phyloP scores from a whole-genome alignment of 2,797 vertebrate species.

The Hydrolagus colliei region DNA sequence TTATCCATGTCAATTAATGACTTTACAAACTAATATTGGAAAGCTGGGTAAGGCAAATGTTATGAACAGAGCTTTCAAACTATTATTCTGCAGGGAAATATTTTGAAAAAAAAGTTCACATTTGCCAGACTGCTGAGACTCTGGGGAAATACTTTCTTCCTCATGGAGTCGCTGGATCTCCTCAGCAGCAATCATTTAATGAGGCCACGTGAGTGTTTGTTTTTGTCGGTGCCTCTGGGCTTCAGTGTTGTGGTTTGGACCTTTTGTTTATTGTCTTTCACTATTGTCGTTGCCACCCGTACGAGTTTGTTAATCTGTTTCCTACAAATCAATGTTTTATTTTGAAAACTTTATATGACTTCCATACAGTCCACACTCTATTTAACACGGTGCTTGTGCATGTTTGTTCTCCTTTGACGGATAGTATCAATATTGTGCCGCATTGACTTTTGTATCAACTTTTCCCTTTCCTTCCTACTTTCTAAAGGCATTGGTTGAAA shows the following conservation, averaged over 20 bases:
- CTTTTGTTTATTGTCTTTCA: not conserved
- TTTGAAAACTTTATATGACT: not conserved
- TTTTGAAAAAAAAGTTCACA: not conserved
- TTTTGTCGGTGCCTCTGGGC: not conserved
- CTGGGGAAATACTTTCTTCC: slow-evolving; percentile 3
- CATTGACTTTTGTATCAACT: too few species aligned
- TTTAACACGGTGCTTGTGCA: too few species aligned
- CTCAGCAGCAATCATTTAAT: not conserved
- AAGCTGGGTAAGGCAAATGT: not conserved
- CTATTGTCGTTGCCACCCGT: not conserved
- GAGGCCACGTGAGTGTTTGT: not conserved
- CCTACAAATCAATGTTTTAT: slow-evolving; percentile 11
- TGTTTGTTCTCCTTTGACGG: too few species aligned
- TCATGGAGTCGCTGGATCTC: not conserved
- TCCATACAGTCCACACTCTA: too few species aligned
- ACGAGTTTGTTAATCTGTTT: slow-evolving; percentile 1
- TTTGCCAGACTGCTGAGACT: slow-evolving; percentile 7
- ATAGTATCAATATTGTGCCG: too few species aligned
- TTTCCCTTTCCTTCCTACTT: too few species aligned
- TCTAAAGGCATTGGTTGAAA: too few species aligned
- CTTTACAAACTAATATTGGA: too few species aligned
- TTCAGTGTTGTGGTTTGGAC: slow-evolving; percentile 6
- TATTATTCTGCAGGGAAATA: not conserved
- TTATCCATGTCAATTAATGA: not conserved
- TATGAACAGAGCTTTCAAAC: not conserved